Evolutionary conservation across 1,140 invertebrate genomes (phyloP), one percentile per base, ranked within the genome.

Genomic region (Polypedilum pembai): DNA sequence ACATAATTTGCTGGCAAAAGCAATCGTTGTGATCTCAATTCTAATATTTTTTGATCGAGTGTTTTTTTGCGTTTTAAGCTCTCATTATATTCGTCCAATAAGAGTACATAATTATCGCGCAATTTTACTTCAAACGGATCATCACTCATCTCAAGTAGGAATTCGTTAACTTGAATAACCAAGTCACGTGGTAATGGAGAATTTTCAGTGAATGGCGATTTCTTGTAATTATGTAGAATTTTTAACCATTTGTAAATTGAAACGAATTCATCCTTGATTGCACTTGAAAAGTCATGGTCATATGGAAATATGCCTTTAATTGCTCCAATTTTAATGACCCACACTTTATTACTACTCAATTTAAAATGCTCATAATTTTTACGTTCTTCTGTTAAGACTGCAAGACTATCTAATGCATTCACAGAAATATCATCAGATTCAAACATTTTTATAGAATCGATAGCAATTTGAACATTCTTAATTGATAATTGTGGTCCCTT

Each of bases 61-160:
- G 98, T 92, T 74, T 92, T 88, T 75, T 91, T 88, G n/a, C 98
- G 84, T 80, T 98, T 97, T 76, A 96, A 85, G 79, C 93, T 95
- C 80, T 99, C 97, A 78, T 94, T 91, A 78, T 96, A 96, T 82
- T 99, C 98, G 80, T 99, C 97, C 79, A 95, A 95, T 20, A 98
- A 80, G 0, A 99, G 84, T 80, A 98, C 96, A 82, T 96, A 98
- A 82, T 98, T 99, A 78, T 98, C 94, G 1, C 95, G 87, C 2
- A 99, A 84, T 79, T 94, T 95, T 0, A 98, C 95, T 85, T 99
- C 97, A 81, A 99, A 99, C 1, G 96, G 95, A 89, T 99, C 97
- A 82, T 99, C 98, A 76, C 91, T 92, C 81, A 99, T 89, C 84
- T 98, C 94, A 75, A 99, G 89, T 3, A 91, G 80, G 80, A 95